Conservation (phyloP, 2,797 vertebrate species). For the Neomorphus geoffroyi region DNA sequence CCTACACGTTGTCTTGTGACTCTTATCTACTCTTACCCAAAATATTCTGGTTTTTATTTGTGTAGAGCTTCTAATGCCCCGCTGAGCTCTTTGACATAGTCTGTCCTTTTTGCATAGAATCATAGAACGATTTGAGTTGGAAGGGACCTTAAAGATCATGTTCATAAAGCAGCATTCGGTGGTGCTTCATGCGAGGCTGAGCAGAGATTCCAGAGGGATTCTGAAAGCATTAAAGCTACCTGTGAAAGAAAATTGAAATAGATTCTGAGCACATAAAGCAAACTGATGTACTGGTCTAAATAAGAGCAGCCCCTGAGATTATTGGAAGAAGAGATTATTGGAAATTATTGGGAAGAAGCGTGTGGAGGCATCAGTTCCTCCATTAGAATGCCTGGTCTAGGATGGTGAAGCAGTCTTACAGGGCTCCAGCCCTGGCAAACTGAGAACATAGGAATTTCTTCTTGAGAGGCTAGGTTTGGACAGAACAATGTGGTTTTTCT, state of each 20-base stretch:
- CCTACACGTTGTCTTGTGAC: not conserved
- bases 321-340: too few species aligned
- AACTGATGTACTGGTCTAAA: not conserved
- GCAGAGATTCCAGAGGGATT: not conserved
- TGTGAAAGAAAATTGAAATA: not conserved
- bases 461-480: not conserved
- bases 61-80: not conserved
- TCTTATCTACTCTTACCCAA: not conserved
- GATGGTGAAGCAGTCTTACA: not conserved
- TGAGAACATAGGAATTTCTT: not conserved
- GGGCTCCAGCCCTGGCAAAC: not conserved
- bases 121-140: too few species aligned
- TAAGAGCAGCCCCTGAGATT: too few species aligned
- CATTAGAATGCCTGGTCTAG: not conserved
- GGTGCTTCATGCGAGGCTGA: not conserved
- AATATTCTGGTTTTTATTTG: not conserved
- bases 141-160: too few species aligned
- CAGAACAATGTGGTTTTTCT: slow-evolving; percentile 54
- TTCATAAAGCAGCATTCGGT: not conserved
- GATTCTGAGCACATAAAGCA: not conserved
- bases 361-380: not conserved
- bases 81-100: not conserved
- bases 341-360: too few species aligned
- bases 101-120: not conserved
- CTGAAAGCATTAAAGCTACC: not conserved